phyloP scores from a whole-genome alignment of 2,113 vertebrate genomes.

The Platycercus adscitus region DNA sequence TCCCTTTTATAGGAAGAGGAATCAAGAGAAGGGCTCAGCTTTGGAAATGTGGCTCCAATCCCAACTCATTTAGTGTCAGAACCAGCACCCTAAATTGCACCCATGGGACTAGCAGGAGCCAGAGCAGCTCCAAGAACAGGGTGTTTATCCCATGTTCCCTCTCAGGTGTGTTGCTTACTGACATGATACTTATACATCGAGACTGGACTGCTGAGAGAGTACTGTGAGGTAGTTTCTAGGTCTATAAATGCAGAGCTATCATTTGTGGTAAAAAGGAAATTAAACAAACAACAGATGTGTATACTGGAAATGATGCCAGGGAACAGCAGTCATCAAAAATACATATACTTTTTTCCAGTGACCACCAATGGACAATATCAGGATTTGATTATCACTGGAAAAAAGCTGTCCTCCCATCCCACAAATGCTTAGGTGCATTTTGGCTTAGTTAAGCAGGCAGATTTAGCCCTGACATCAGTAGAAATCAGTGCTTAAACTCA shows the following conservation, averaged over 20 bases:
- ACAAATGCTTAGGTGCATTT: not conserved
- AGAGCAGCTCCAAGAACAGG: not conserved
- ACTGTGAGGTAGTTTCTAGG: not conserved
- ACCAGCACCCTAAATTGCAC: not conserved
- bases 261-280: not conserved
- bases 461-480: not conserved
- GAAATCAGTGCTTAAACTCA: not conserved
- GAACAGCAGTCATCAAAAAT: not conserved
- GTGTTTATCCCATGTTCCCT: not conserved
- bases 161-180: not conserved
- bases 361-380: not conserved
- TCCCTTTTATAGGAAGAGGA: not conserved
- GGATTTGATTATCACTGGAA: not conserved
- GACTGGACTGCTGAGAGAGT: not conserved
- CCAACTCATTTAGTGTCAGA: not conserved
- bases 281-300: not conserved
- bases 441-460: not conserved
- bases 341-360: not conserved
- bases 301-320: not conserved
- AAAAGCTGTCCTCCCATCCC: not conserved
- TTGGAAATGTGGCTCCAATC: not conserved
- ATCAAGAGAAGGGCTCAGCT: not conserved
- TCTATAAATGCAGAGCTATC: not conserved
- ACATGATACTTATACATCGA: not conserved
- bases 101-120: fast-evolving